Conservation (phyloP, 2,797 vertebrate genomes). For the Lepus townsendii region DNA sequence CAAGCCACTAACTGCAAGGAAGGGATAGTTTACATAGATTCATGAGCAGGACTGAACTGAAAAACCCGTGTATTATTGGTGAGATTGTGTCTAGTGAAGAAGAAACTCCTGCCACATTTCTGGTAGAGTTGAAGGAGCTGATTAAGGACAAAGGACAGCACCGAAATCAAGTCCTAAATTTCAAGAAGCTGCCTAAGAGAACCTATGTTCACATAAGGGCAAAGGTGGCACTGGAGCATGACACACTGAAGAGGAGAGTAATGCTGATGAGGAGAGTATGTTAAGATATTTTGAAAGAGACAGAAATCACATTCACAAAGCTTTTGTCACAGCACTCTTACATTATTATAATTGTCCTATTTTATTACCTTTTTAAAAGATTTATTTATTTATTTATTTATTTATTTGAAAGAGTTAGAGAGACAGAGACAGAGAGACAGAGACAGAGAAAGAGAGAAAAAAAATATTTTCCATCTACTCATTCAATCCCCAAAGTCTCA, state of each 20-base stretch:
- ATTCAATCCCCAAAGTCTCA: too few relatives aligned
- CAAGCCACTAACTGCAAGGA: not conserved
- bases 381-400: too few relatives aligned
- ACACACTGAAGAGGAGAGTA: not conserved
- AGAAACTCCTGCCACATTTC: not conserved
- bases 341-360: not conserved
- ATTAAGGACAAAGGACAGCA: not conserved
- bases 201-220: not conserved
- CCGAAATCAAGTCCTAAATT: not conserved
- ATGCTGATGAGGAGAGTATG: not conserved
- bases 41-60: not conserved
- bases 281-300: not conserved
- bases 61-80: not conserved
- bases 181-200: not conserved
- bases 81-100: not conserved
- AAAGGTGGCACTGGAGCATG: rapidly evolving
- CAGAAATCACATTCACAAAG: not conserved
- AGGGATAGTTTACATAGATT: too few relatives aligned
- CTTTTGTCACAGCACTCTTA: not conserved
- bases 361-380: not conserved
- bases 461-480: too few relatives aligned
- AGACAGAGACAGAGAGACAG: too few relatives aligned
- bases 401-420: too few relatives aligned
- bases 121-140: not conserved
- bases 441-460: too few relatives aligned